Base-by-base conservation (phyloP, 2,888 invertebrate species). In the Tenthredo mesomela region DNA sequence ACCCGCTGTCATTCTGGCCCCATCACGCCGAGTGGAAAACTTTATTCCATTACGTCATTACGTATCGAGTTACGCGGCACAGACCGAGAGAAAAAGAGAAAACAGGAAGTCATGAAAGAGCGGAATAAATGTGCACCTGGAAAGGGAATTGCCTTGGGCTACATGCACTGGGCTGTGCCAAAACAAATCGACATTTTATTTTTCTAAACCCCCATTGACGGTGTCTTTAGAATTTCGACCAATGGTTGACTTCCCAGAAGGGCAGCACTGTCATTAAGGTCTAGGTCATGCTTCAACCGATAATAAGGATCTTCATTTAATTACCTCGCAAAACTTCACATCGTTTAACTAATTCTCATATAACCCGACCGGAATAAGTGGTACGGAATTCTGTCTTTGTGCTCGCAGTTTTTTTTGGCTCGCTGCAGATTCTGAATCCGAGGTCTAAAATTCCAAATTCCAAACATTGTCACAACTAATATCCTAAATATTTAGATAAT, bases 1-100 rank as follows among this genome's bases (percentile, higher is more conserved):
- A 47, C 75, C 78, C 78, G 54, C 54, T 78, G 78, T 78, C 78
- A 78, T 54, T 78, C 78, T 47, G 58, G 54, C 54, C 78, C 78
- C 78, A 78, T 78, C 78, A 54, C 78, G 7, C 78, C 78, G 78
- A 78, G 78, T 78, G 78, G 78, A 78, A 78, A 78, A 78, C 78
- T 78, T 78, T 78, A 78, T 78, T 78, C 78, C 78, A 78, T 78
- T 78, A 78, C 54, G 78, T 54, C 78, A 78, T 78, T 78, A 78
- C 78, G 78, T 78, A 78, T 78, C 78, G 54, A 78, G 78, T 78
- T 78, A 78, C 75, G 43, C 47, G 75, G 47, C n/a, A 54, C 54
- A 25, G 47, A 40, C 47, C 15, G 25, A n/a, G 75, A 47, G 25
- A 75, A 47, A 75, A 54, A 78, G 21, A 33, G n/a, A 40, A 25